These are phyloP conservation scores for Cydia pomonella DNA, from an alignment of 1,140 invertebrate genomes.

Conservation along the genomic window DNA sequence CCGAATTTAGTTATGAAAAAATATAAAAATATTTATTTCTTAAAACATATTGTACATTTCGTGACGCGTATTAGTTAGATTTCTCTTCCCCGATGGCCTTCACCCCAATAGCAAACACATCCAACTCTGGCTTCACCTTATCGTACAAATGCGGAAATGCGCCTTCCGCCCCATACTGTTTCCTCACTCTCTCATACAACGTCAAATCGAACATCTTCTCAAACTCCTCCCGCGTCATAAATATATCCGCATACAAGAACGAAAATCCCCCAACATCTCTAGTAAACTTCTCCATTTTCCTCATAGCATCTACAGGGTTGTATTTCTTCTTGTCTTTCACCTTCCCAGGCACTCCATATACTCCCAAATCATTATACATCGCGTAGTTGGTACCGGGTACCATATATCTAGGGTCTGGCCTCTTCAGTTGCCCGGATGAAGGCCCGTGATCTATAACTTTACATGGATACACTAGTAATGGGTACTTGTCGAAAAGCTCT, in stretches of 20 bases:
- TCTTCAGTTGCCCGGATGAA: constrained; percentile 85
- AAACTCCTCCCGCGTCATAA: constrained; percentile 92
- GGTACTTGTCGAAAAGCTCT: constrained; percentile 87
- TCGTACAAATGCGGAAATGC: constrained; percentile 93
- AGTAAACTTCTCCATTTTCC: constrained; percentile 78
- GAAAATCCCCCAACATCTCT: constrained; percentile 86
- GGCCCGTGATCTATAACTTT: constrained; percentile 86
- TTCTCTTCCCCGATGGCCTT: constrained; percentile 74
- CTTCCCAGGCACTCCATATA: constrained; percentile 89
- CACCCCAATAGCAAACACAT: constrained; percentile 84
- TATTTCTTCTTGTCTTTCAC: constrained; percentile 82
- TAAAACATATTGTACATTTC: background rate
- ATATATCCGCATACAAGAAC: constrained; percentile 87
- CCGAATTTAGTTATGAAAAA: too few relatives aligned
- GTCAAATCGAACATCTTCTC: constrained; percentile 90
- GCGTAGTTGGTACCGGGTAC: constrained; percentile 79
- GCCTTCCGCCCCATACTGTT: constrained; percentile 82
- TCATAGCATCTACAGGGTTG: constrained; percentile 74
- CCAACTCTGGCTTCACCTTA: constrained; percentile 89
- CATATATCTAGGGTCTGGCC: constrained; percentile 83
- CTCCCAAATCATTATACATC: constrained; percentile 90
- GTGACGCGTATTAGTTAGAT: too few relatives aligned
- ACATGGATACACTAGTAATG: constrained; percentile 92
- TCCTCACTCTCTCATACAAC: constrained; percentile 87
- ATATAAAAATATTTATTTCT: background rate